Conservation (phyloP, 2,888 invertebrate genomes). For the Gibbula magus region DNA sequence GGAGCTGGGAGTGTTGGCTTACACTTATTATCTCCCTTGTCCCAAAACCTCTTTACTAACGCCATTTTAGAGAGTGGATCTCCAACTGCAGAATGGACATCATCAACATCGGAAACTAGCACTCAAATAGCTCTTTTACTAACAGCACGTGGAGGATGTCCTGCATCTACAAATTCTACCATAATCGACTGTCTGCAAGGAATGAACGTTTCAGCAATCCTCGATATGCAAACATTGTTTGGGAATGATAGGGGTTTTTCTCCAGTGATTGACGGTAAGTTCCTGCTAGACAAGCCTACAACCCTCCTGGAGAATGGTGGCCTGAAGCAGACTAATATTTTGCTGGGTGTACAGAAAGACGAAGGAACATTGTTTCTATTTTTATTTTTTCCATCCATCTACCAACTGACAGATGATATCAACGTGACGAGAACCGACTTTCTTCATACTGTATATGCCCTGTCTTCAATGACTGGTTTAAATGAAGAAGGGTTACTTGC, state of each 20-base stretch:
- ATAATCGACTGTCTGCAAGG: slow-evolving; percentile 39
- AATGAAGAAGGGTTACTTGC: not conserved
- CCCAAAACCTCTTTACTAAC: slow-evolving; percentile 46
- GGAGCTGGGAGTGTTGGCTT: slow-evolving; percentile 49
- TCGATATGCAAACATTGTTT: slow-evolving; percentile 21
- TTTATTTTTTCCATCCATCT: not conserved
- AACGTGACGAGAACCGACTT: not conserved
- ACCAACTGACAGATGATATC: not conserved
- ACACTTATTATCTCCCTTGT: slow-evolving; percentile 54
- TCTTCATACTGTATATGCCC: not conserved
- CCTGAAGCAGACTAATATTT: slow-evolving; percentile 87
- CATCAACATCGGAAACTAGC: slow-evolving; percentile 32
- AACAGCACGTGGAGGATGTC: slow-evolving; percentile 41
- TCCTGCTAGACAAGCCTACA: slow-evolving; percentile 89
- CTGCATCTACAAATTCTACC: not conserved
- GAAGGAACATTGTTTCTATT: slow-evolving; percentile 83
- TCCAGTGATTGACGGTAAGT: slow-evolving; percentile 91
- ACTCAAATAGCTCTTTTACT: slow-evolving; percentile 83
- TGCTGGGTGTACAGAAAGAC: slow-evolving; percentile 94
- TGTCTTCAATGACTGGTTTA: not conserved
- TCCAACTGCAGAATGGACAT: slow-evolving; percentile 48
- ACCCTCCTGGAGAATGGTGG: slow-evolving; percentile 88
- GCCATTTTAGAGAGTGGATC: slow-evolving; percentile 60
- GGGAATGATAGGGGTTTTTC: slow-evolving; percentile 79
- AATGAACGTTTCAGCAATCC: slow-evolving; percentile 28